These are phyloP conservation scores for Aphaenogaster rudis DNA, from an alignment of 1,140 invertebrate species.

Conservation along the genomic window DNA sequence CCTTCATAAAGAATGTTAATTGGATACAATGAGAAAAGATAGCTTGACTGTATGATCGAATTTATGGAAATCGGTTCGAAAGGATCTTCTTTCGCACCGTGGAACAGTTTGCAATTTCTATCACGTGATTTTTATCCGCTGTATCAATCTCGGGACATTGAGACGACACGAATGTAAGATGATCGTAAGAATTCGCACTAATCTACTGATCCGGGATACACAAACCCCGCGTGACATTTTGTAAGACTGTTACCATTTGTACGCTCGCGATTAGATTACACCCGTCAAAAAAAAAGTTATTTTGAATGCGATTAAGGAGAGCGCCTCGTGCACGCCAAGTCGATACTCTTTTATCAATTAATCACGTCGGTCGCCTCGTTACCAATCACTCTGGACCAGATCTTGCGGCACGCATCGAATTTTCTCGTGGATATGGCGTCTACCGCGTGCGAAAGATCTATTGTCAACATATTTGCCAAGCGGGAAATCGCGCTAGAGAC, in stretches of 20 bases:
- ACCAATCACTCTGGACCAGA: background rate
- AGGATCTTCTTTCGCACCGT: background rate
- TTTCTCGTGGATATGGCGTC: background rate
- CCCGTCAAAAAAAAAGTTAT: slow-evolving; percentile 41
- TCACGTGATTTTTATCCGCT: background rate
- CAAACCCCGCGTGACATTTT: slow-evolving; percentile 30
- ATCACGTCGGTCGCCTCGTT: slow-evolving; percentile 17
- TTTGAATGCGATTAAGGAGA: background rate
- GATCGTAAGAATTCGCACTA: background rate
- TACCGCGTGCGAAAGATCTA: background rate
- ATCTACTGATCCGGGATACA: background rate
- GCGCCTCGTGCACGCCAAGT: background rate
- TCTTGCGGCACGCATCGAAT: background rate
- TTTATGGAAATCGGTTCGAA: background rate
- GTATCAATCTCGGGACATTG: background rate
- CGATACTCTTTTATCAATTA: background rate
- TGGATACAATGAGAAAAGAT: background rate
- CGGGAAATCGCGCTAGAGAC: too few relatives aligned
- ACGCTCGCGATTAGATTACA: slow-evolving; percentile 58
- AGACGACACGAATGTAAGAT: background rate
- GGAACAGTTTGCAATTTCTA: background rate
- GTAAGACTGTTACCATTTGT: slow-evolving; percentile 17
- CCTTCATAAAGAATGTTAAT: background rate
- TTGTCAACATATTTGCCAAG: slow-evolving; percentile 9
- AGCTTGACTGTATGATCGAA: background rate